A percentile compares a stretch with the other conserved stretches of the same genome.
Evolutionary conservation across 2,113 vertebrate species (phyloP).

Genomic region (Cinclus cinclus): DNA sequence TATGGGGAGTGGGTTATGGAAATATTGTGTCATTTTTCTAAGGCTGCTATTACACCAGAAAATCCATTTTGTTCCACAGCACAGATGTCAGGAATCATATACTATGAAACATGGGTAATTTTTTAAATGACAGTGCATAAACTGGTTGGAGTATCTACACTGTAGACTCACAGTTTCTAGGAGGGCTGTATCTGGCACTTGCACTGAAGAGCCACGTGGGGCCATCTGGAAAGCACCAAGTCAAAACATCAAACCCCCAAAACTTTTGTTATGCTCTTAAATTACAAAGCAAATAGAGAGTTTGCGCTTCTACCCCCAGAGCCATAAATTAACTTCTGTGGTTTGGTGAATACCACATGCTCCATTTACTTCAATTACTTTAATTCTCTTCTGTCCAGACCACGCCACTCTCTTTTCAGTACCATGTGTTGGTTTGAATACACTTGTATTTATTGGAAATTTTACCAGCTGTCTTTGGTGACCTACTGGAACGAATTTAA

Average conservation of each 20-base stretch:
- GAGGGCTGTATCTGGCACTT: background rate
- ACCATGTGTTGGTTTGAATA: background rate
- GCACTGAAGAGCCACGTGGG: background rate
- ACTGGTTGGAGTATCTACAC: background rate
- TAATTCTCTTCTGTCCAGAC: background rate
- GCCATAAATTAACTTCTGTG: background rate
- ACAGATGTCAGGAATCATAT: rapidly evolving
- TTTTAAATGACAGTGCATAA: background rate
- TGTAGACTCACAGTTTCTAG: background rate
- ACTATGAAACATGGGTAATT: background rate
- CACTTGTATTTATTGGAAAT: background rate
- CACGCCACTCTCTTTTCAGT: background rate
- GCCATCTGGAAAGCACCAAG: no score
- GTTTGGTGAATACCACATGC: background rate
- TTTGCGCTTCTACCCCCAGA: background rate
- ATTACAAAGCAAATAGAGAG: background rate
- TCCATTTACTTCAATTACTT: background rate
- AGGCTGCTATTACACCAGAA: background rate
- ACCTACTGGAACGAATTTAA: background rate
- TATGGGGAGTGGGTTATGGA: background rate
- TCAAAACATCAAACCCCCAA: background rate
- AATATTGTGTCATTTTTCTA: background rate
- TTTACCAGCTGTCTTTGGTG: background rate
- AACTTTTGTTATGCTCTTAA: background rate
- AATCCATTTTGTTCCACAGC: background rate